Percentiles rank a stretch among this genome's conserved stretches.
Conservation (phyloP, 2,113 vertebrate species). For the Astatotilapia flaviijosephi region DNA sequence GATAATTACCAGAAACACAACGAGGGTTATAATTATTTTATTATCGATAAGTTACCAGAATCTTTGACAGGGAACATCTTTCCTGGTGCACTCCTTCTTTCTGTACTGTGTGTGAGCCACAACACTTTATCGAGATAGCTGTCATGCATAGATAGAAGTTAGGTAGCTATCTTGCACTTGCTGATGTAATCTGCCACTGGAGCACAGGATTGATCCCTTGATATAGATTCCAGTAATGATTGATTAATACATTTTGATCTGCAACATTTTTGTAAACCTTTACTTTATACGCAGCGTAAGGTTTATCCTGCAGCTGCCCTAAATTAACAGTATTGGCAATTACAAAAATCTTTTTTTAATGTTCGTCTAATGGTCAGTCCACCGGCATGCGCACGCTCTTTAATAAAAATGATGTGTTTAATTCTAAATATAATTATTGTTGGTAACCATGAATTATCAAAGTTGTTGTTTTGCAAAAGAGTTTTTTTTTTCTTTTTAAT, state of each 20-base stretch:
- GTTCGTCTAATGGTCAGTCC: background rate
- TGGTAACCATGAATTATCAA: background rate
- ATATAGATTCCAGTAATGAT: background rate
- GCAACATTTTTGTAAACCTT: background rate
- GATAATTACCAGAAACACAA: background rate
- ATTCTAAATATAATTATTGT: background rate
- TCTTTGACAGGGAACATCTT: background rate
- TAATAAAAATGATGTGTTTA: background rate
- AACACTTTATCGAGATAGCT: background rate
- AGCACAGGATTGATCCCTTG: background rate
- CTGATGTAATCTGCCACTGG: background rate
- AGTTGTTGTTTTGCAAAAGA: background rate
- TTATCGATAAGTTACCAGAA: background rate
- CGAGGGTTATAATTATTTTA: background rate
- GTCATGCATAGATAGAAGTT: background rate
- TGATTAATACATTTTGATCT: background rate
- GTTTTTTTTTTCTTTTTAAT: background rate
- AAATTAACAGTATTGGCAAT: background rate
- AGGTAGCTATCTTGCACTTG: background rate
- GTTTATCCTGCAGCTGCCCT: background rate
- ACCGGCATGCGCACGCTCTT: background rate
- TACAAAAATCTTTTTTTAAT: background rate
- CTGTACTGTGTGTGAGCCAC: background rate
- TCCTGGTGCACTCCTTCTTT: background rate
- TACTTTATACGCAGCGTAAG: background rate